Conservation (phyloP, 2,113 vertebrate genomes). For the Synchiropus splendidus region DNA sequence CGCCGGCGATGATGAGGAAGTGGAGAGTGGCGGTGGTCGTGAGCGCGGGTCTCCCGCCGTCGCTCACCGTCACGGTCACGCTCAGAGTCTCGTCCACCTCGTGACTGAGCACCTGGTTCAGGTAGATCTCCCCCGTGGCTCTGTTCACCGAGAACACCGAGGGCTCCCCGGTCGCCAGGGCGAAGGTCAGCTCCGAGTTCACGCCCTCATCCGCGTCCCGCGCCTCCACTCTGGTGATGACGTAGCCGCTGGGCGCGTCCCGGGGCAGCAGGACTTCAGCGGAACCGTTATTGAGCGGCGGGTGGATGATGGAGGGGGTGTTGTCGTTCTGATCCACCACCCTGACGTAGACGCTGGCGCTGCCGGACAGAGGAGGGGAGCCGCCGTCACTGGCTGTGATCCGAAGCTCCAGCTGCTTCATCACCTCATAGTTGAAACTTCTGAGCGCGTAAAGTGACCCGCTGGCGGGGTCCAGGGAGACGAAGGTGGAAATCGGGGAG, state of each 20-base stretch:
- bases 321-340: constrained; percentile 94
- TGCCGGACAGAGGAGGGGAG: constrained; percentile 78
- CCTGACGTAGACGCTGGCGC: constrained; percentile 73
- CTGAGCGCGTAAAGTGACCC: constrained; percentile 89
- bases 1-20: constrained; percentile 75
- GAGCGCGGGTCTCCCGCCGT: constrained; percentile 80
- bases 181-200: constrained; percentile 78
- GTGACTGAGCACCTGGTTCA: constrained; percentile 77
- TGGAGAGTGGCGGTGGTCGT: constrained; percentile 75
- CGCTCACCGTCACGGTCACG: constrained; percentile 77
- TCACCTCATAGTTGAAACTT: constrained; percentile 87
- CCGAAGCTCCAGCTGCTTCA: constrained; percentile 82
- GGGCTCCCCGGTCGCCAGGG: constrained; percentile 64
- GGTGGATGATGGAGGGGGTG: constrained; percentile 76
- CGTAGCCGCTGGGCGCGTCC: constrained; percentile 72
- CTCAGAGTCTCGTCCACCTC: constrained; percentile 76
- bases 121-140: constrained; percentile 80
- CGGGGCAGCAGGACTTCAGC: constrained; percentile 77
- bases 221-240: constrained; percentile 80
- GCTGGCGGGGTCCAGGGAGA: constrained; percentile 83
- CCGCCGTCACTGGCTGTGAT: constrained; percentile 84
- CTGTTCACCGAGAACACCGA: constrained; percentile 77
- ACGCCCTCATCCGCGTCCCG: constrained; percentile 82
- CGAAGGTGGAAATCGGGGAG: constrained; percentile 80
- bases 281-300: constrained; percentile 75